Percentiles rank a stretch among this genome's conserved stretches.
These are phyloP conservation scores for Drymonia ruficornis DNA, from an alignment of 2,888 invertebrate genomes.

Conservation along the genomic window DNA sequence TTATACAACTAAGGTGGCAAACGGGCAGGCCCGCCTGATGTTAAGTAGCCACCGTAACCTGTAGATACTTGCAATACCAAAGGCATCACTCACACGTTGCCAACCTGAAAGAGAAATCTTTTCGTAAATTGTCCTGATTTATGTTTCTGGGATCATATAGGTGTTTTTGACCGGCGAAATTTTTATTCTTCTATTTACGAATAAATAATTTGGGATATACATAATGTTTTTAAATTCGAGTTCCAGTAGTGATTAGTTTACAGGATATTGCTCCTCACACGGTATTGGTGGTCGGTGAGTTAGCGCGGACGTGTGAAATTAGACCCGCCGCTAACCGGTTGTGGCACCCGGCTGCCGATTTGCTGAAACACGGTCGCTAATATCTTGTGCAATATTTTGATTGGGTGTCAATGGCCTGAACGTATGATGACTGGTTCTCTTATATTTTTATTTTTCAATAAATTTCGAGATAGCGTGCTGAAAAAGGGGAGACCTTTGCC, in stretches of 20 bases:
- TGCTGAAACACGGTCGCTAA: conserved; percentile 40
- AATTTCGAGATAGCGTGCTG: no score
- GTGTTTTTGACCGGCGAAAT: no score
- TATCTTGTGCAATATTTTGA: conserved; percentile 5
- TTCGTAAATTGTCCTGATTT: no score
- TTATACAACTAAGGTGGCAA: no score
- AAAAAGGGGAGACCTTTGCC: no score
- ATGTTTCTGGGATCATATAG: no score
- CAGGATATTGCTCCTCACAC: conserved; percentile 51
- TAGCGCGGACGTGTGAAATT: conserved; percentile 57
- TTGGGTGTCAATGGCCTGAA: not conserved
- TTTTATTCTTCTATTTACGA: no score
- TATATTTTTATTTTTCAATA: not conserved
- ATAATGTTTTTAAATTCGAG: conserved; percentile 11
- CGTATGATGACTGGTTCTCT: not conserved
- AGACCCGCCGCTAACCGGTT: conserved; percentile 54
- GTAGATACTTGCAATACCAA: no score
- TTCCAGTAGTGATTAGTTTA: conserved; percentile 29
- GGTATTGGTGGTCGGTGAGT: conserved; percentile 47
- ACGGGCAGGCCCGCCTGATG: no score
- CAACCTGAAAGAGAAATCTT: no score
- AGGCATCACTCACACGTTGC: no score
- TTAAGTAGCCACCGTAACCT: no score
- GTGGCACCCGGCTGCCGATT: conserved; percentile 42
- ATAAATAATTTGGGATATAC: not conserved